Evolutionary conservation across 2,888 invertebrate species (phyloP), one percentile per base, ranked within the genome.

Genomic region (Panzeria rudis): DNA sequence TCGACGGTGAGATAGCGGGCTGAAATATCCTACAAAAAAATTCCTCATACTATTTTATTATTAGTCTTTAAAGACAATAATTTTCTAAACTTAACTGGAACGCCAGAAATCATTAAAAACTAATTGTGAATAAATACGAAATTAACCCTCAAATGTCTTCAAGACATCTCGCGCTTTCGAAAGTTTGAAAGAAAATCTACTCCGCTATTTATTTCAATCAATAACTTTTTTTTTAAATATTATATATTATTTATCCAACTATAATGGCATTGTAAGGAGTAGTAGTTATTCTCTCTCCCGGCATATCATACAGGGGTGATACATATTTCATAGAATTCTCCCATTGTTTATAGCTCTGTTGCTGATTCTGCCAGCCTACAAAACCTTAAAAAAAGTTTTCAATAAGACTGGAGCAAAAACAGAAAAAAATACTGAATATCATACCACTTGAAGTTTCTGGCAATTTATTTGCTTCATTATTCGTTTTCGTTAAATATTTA

Each of bases 241-340:
- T 25, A 9, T 3, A 35, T 20, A 47, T n/a, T 50, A 23, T 29
- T 80, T 88, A 92, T 11, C 92, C 92, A 80, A 92, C 92, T 13
- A 91, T 89, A 68, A 92, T 89, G 8, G 86, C 87, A 84, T 89
- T 90, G 79, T 92, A 92, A 2, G 92, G 92, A 6, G 88, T 88
- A 7, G 89, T 87, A 15, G 90, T 89, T 3, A 92, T 86, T 20
- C 89, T 90, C 23, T 90, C 89, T 17, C 92, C 92, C 1, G 90
- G 87, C 92, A 92, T 92, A 3, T 90, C 90, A 59, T 86, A 85
- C 0, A 90, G 86, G 0, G 92, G 92, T 8, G 92, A 92, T 23
- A 89, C 79, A 82, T 92, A 92, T 52, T 89, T 89, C 89, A 92
- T 92, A 3, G 92, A 91, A 11, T 89, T 87, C 35, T 92, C 92